phyloP scores from a whole-genome alignment of 2,113 vertebrate species.

The Tychaedon coryphoeus region DNA sequence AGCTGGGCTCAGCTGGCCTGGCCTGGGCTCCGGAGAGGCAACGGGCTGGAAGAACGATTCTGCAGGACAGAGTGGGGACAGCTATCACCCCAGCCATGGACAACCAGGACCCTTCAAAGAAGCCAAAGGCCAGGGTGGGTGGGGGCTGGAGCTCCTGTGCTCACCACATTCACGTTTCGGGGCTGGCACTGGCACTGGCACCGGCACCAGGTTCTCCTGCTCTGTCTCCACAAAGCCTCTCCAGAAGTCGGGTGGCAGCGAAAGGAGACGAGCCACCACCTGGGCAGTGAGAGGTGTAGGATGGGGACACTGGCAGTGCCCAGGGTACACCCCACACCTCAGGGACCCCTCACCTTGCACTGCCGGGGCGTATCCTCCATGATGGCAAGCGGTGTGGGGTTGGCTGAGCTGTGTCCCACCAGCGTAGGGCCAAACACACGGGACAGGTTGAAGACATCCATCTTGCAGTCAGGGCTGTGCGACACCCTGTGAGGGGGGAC shows the following conservation, averaged over 20 bases:
- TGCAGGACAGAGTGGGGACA: not conserved
- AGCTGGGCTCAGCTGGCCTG: not conserved
- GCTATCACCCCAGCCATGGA: accelerated
- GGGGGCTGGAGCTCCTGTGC: accelerated
- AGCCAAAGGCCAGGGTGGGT: not conserved
- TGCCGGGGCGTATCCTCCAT: constrained; percentile 81
- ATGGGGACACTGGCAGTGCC: not conserved
- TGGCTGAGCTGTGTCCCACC: constrained; percentile 77
- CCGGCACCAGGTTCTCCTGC: constrained; percentile 1
- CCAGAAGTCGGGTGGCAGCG: constrained; percentile 78
- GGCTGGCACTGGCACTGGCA: accelerated
- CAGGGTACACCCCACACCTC: accelerated
- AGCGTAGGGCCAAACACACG: constrained; percentile 85
- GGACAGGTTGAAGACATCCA: constrained; percentile 82
- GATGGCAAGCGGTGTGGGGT: constrained; percentile 77
- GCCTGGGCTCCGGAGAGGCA: constrained; percentile 67
- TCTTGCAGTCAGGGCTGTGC: constrained; percentile 76
- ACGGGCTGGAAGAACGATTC: constrained; percentile 69
- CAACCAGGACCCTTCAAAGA: not conserved
- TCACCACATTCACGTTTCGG: accelerated
- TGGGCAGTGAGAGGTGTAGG: not conserved
- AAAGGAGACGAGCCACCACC: constrained; percentile 79
- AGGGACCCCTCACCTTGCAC: constrained; percentile 67
- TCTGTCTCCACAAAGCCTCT: constrained; percentile 30
- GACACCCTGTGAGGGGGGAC: constrained; percentile 58